Conservation (phyloP, 2,113 vertebrate species). For the Butorides virescens region DNA sequence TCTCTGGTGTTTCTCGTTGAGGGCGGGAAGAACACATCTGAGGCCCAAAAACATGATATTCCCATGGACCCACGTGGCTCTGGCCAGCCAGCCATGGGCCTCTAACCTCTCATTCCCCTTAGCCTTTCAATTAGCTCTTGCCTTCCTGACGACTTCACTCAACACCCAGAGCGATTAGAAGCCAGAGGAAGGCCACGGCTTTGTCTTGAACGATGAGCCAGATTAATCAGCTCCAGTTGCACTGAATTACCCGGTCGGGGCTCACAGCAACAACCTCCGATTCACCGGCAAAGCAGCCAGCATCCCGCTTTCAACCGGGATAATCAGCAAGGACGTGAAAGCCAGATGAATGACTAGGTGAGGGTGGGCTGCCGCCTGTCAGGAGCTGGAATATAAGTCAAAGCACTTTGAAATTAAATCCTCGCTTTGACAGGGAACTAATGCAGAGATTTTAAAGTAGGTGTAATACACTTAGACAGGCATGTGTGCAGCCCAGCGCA, state of each 20-base stretch:
- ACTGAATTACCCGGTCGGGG: conserved; percentile 8
- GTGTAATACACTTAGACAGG: conserved; percentile 48
- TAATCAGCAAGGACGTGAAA: conserved; percentile 13
- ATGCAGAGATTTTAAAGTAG: conserved; percentile 43
- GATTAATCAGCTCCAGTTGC: conserved; percentile 65
- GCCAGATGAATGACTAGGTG: conserved; percentile 38
- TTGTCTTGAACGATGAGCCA: conserved; percentile 46
- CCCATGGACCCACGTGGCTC: not conserved
- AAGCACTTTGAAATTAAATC: conserved; percentile 59
- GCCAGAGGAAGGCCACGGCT: conserved; percentile 22
- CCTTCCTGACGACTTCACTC: conserved; percentile 54
- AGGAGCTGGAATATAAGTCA: conserved; percentile 36
- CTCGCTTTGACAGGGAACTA: conserved; percentile 52
- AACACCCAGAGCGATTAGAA: conserved; percentile 28
- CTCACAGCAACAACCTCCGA: conserved; percentile 5
- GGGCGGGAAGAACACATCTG: not conserved
- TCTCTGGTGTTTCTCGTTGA: not conserved
- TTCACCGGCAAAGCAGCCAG: not conserved
- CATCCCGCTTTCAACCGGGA: not conserved
- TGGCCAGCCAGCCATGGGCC: not conserved
- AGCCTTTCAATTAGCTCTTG: conserved; percentile 27
- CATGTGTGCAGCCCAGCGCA: not conserved
- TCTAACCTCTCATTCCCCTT: conserved; percentile 2
- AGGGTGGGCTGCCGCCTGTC: conserved; percentile 49
- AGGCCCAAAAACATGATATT: not conserved